Base-by-base conservation (phyloP, 2,797 vertebrate genomes). In the Helicolenus hilgendorfi region DNA sequence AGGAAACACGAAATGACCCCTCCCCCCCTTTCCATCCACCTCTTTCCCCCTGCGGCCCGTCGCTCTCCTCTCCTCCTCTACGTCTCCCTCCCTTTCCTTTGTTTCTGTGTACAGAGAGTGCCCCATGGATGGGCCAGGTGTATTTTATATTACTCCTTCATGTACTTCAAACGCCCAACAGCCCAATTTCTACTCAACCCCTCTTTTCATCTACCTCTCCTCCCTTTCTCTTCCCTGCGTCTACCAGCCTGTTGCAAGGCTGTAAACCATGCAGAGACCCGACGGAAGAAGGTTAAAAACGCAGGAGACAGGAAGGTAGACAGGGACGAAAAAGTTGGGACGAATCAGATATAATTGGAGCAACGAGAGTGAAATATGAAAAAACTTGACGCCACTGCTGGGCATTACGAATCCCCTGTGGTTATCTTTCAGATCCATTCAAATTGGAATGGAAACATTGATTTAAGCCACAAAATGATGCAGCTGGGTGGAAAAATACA, bases 131-230 rank as follows among this genome's bases (percentile, higher is more conserved):
- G 90, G 93, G 93, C 97, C 97, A 97, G 97, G 97, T 98, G 97
- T 97, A 97, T 97, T 98, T 97, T 97, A 97, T 97, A 97, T 97
- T 95, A 95, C 96, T 93, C 94, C 96, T 97, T 97, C 92, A 97
- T 96, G 94, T 96, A 96, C 97, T 97, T 98, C 97, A 98, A 97
- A 97, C 92, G 45, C 82, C 86, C 68, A 75, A 92, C 86, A 84
- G 83, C 74, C 94, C 93, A 89, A 83, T 93, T 93, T 94, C 81
- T 87, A 58, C 91, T 86, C 89, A 71, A 20, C 72, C 86, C 56
- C 83, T 76, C 89, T 87, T 86, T 89, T 87, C 77, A 83, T 91
- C 92, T 84, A 49, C 86, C 75, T 82, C 76, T 85, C 83, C 70
- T 82, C 77, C 79, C 80, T 81, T 59, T 83, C 76, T 71, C 83